Percentiles rank a stretch among this genome's conserved stretches.
These are phyloP conservation scores for Miichthys miiuy DNA, from an alignment of 2,797 vertebrate genomes.

Conservation along the genomic window DNA sequence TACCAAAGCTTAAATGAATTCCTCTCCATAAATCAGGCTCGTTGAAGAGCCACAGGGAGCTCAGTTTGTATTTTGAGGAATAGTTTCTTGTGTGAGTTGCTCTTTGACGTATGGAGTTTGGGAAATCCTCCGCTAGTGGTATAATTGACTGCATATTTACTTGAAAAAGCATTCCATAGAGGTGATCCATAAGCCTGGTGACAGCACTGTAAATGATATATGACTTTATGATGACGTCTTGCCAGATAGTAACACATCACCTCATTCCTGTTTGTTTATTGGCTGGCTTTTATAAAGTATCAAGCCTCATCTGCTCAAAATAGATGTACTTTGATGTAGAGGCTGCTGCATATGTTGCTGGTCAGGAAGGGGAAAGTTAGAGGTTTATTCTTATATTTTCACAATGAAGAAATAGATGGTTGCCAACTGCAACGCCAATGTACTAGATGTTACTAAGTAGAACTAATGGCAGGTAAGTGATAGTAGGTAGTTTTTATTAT, in stretches of 20 bases:
- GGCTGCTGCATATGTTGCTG: conserved; percentile 43
- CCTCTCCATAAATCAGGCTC: background rate
- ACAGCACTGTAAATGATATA: conserved; percentile 35
- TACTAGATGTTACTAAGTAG: background rate
- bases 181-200: conserved; percentile 11
- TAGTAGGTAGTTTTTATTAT: background rate
- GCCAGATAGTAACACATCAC: conserved; percentile 31
- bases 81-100: background rate
- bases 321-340: conserved; percentile 55
- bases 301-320: conserved; percentile 70
- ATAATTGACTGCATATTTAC: background rate
- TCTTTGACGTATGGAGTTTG: background rate
- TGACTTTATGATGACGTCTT: conserved; percentile 12
- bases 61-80: background rate
- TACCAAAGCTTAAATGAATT: conserved; percentile 14
- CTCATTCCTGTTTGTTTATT: conserved; percentile 62
- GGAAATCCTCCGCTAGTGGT: background rate
- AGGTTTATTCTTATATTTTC: conserved; percentile 40
- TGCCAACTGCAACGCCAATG: conserved; percentile 8
- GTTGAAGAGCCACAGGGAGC: background rate
- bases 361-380: conserved; percentile 31
- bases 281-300: conserved; percentile 59
- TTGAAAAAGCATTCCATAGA: background rate
- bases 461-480: background rate
- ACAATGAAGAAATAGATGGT: conserved; percentile 43